phyloP scores from a whole-genome alignment of 1,140 invertebrate species.

The Achatina immaculata region DNA sequence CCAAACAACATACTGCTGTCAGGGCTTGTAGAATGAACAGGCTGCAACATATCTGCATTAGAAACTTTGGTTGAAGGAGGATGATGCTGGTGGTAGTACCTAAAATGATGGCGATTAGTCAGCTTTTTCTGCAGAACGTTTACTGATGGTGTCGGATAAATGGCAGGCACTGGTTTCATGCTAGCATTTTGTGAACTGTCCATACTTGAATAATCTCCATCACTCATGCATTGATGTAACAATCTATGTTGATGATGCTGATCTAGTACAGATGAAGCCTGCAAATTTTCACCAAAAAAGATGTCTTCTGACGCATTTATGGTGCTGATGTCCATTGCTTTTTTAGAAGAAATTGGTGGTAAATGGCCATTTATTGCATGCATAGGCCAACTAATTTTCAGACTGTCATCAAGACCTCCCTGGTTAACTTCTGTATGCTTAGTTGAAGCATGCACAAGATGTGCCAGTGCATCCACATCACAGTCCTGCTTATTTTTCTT shows the following conservation, averaged over 20 bases:
- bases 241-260: too few relatives aligned
- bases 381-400: background rate
- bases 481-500: background rate
- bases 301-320: too few relatives aligned
- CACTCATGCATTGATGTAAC: too few relatives aligned
- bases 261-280: too few relatives aligned
- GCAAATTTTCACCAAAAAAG: too few relatives aligned
- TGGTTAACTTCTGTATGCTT: background rate
- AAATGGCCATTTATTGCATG: background rate
- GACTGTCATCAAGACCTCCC: background rate
- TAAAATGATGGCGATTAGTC: background rate
- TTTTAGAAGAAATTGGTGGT: slow-evolving; percentile 17
- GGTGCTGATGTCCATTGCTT: background rate
- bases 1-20: background rate
- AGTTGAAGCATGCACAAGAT: background rate
- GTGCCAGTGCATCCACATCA: background rate
- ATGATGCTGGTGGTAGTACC: background rate
- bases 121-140: background rate
- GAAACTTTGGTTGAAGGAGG: background rate
- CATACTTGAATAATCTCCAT: too few relatives aligned
- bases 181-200: too few relatives aligned
- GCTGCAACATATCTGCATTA: too few relatives aligned
- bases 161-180: too few relatives aligned
- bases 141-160: too few relatives aligned
- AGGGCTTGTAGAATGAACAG: background rate